Conservation (phyloP, 35 echinoderm and acorn worm species). For the Holothuria glaberrima region DNA sequence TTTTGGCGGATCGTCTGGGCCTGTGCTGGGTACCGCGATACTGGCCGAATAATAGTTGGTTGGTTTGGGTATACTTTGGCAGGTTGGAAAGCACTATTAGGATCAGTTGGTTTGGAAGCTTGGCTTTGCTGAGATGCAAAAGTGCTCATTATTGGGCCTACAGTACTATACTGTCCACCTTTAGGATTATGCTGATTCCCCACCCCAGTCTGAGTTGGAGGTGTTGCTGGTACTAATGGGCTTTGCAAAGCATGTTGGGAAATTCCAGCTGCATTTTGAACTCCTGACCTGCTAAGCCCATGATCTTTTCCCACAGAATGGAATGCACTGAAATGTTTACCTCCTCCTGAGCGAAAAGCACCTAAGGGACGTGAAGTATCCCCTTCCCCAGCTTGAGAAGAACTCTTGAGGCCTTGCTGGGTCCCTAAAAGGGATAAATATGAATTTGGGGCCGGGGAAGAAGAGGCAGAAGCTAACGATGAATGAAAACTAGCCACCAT, state of each 20-base stretch:
- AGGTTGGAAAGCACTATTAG: conserved; percentile 22
- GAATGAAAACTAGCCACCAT: too few relatives aligned
- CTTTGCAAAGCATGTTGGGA: neutral
- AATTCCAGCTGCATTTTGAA: conserved; percentile 7
- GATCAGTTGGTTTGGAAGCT: neutral
- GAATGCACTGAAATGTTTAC: conserved; percentile 50
- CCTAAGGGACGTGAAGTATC: neutral
- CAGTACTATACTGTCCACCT: neutral
- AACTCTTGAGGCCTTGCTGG: neutral
- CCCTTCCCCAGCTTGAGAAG: conserved; percentile 7
- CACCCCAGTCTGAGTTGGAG: neutral
- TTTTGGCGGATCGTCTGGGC: conserved; percentile 22
- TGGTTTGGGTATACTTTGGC: conserved; percentile 24
- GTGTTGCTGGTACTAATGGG: neutral
- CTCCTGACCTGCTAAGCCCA: neutral
- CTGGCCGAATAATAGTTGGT: conserved; percentile 23
- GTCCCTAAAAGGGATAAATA: neutral
- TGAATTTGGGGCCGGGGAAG: neutral
- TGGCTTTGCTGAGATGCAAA: conserved; percentile 5
- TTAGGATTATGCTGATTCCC: neutral
- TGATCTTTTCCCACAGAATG: conserved; percentile 54
- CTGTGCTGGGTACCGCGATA: conserved; percentile 43
- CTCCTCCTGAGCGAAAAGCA: conserved; percentile 2
- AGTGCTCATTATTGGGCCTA: neutral
- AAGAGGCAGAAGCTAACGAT: neutral